phyloP scores from a whole-genome alignment of 2,113 vertebrate genomes.

The Oostethus manadensis region DNA sequence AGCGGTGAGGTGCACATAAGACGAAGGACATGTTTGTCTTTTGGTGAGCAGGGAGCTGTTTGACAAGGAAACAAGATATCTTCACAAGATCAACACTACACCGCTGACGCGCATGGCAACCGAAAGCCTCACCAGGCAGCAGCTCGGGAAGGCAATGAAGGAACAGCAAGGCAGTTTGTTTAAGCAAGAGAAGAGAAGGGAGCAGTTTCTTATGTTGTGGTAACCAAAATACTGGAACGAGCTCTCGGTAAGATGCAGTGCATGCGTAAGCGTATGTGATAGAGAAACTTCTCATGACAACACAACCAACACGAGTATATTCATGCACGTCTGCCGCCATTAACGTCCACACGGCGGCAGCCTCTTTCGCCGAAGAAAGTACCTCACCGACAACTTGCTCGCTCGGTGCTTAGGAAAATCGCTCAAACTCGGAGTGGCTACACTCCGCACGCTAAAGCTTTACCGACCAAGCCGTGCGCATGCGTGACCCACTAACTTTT shows the following conservation, averaged over 20 bases:
- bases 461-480: constrained; percentile 52
- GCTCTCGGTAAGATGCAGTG: no score
- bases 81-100: constrained; percentile 20
- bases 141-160: constrained; percentile 12
- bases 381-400: constrained; percentile 3
- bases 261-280: no score
- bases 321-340: background rate
- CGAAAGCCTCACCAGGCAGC: constrained; percentile 14
- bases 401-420: constrained; percentile 7
- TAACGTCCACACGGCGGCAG: background rate
- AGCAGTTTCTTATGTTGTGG: no score
- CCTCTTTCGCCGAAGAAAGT: background rate
- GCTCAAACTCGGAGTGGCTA: constrained; percentile 17
- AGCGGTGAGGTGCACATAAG: background rate
- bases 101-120: constrained; percentile 18
- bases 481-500: constrained; percentile 73
- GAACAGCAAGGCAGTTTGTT: constrained; percentile 15
- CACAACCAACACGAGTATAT: background rate
- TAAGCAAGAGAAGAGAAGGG: background rate
- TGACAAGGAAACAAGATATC: constrained; percentile 30
- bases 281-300: no score
- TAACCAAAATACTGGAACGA: no score
- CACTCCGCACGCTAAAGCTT: constrained; percentile 51
- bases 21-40: constrained; percentile 17
- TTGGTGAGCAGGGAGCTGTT: constrained; percentile 18